Percentiles rank a stretch among this genome's conserved stretches.
Evolutionary conservation across 2,888 invertebrate genomes (phyloP).

Genomic region (Adineta ricciae): DNA sequence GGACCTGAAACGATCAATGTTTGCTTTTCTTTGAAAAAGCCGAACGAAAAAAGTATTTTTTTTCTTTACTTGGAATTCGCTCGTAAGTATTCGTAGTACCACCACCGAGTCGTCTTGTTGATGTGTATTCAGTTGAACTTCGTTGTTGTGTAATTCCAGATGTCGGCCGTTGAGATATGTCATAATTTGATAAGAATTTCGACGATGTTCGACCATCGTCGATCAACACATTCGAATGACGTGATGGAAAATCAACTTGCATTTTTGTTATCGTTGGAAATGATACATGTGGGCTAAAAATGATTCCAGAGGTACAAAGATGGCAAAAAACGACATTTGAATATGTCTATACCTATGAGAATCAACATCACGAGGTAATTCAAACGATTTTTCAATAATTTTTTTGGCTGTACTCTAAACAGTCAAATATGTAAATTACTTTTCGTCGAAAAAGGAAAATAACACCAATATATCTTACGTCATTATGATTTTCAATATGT

Average conservation of each 20-base stretch:
- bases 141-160: not conserved
- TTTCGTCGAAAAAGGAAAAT: not conserved
- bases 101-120: not conserved
- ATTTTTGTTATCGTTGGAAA: not conserved
- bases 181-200: not conserved
- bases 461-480: not conserved
- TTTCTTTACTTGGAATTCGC: not conserved
- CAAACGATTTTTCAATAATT: not conserved
- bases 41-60: not conserved
- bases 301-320: not conserved
- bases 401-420: not conserved
- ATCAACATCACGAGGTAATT: not conserved
- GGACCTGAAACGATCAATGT: not conserved
- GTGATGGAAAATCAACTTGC: not conserved
- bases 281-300: not conserved
- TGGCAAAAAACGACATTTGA: too few relatives aligned
- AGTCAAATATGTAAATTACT: not conserved
- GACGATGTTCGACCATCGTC: not conserved
- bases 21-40: not conserved
- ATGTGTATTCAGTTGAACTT: conserved; percentile 5
- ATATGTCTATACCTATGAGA: not conserved
- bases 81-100: not conserved
- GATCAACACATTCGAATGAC: not conserved
- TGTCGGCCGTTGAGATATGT: not conserved
- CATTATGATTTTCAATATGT: not conserved